These are phyloP conservation scores for Drosophila kepulauana DNA, from an alignment of 1,140 invertebrate species.

Conservation along the genomic window DNA sequence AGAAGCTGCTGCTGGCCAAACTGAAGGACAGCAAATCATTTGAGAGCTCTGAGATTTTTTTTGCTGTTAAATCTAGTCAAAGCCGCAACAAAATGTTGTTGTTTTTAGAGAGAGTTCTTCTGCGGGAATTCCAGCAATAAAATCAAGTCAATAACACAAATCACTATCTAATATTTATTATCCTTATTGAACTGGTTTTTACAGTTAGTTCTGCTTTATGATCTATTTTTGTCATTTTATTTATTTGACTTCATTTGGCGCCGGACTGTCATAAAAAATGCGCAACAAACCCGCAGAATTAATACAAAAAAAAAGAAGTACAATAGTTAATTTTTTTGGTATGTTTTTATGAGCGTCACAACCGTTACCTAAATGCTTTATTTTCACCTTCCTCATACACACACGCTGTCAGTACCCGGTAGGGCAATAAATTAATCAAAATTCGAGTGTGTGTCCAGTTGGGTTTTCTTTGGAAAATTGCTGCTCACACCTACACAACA, in stretches of 20 bases:
- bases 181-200: slow-evolving; percentile 21
- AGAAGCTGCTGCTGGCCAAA: slow-evolving; percentile 26
- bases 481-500: slow-evolving; percentile 64
- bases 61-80: slow-evolving; percentile 45
- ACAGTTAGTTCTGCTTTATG: slow-evolving; percentile 34
- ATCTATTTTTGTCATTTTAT: slow-evolving; percentile 15
- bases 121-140: not conserved
- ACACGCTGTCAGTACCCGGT: slow-evolving; percentile 8
- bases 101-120: not conserved
- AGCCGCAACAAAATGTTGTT: slow-evolving; percentile 43
- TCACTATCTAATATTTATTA: slow-evolving; percentile 1
- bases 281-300: slow-evolving; percentile 40
- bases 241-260: slow-evolving; percentile 32
- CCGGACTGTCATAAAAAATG: slow-evolving; percentile 38
- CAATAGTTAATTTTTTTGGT: slow-evolving; percentile 12
- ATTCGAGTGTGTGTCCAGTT: slow-evolving; percentile 32
- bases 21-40: slow-evolving; percentile 40
- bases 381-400: slow-evolving; percentile 16
- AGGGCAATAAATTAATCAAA: slow-evolving; percentile 57
- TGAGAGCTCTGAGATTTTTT: slow-evolving; percentile 60
- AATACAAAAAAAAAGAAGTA: slow-evolving; percentile 7
- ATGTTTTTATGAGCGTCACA: slow-evolving; percentile 12
- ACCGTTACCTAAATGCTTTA: slow-evolving; percentile 34
- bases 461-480: slow-evolving; percentile 66
- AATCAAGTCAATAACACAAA: slow-evolving; percentile 5